A percentile compares a stretch with the other conserved stretches of the same genome.
phyloP scores from a whole-genome alignment of 2,113 vertebrate genomes.

The Actenoides lindsayi region DNA sequence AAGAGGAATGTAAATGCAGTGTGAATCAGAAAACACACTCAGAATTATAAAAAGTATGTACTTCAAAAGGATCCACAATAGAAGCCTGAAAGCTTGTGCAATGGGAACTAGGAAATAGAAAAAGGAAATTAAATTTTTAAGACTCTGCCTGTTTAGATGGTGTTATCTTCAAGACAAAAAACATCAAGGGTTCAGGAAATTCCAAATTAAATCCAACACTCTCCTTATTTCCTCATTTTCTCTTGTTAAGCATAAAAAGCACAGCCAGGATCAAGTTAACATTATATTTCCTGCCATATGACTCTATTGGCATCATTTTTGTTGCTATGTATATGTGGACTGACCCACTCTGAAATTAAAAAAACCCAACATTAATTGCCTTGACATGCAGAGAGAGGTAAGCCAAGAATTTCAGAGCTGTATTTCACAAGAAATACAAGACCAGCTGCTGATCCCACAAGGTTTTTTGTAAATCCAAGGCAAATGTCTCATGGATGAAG shows the following conservation, averaged over 20 bases:
- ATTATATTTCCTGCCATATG: conserved; percentile 25
- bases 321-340: not conserved
- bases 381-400: not conserved
- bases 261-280: conserved; percentile 25
- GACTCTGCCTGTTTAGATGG: conserved; percentile 18
- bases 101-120: conserved; percentile 43
- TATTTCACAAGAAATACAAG: not conserved
- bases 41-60: conserved; percentile 11
- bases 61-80: not conserved
- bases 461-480: not conserved
- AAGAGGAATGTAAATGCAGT: conserved; percentile 5
- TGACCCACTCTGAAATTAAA: not conserved
- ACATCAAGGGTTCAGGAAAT: conserved; percentile 38
- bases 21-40: conserved; percentile 10
- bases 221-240: conserved; percentile 62
- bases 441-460: not conserved
- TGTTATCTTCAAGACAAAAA: conserved; percentile 61
- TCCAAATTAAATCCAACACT: conserved; percentile 55
- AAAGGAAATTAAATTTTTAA: conserved; percentile 65
- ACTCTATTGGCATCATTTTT: not conserved
- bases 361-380: not conserved
- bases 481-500: not conserved
- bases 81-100: not conserved
- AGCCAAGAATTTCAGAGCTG: not conserved
- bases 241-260: conserved; percentile 48